phyloP scores from a whole-genome alignment of 2,113 vertebrate species.

The Tachycineta bicolor region DNA sequence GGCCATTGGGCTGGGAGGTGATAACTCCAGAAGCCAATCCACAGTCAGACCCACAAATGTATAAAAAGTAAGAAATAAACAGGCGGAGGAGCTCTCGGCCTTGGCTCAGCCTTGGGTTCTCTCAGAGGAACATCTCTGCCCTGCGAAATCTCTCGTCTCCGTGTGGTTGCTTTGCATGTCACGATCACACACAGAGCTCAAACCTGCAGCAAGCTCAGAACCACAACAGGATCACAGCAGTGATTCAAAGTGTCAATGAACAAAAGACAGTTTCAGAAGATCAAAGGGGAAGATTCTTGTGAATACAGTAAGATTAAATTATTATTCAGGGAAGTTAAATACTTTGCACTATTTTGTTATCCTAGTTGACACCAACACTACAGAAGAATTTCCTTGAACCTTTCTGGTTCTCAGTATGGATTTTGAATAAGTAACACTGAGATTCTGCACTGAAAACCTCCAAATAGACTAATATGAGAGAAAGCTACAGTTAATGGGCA shows the following conservation, averaged over 20 bases:
- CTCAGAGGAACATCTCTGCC: too few relatives aligned
- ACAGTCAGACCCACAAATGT: too few relatives aligned
- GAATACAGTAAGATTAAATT: background rate
- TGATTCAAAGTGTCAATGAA: background rate
- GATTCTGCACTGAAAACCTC: background rate
- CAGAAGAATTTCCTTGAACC: background rate
- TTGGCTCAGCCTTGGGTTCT: too few relatives aligned
- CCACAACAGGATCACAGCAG: background rate
- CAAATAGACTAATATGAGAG: background rate
- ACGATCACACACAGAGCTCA: background rate
- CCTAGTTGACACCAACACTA: background rate
- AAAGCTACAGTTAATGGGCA: background rate
- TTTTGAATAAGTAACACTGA: background rate
- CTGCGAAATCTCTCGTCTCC: too few relatives aligned
- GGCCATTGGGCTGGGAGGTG: too few relatives aligned
- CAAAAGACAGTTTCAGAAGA: background rate
- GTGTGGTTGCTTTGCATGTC: too few relatives aligned
- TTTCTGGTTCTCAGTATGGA: background rate
- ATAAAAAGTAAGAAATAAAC: too few relatives aligned
- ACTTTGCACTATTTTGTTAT: background rate
- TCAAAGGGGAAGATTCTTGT: background rate
- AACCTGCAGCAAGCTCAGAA: background rate
- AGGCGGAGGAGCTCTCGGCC: too few relatives aligned
- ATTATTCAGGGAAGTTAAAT: background rate
- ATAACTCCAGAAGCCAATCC: too few relatives aligned